Evolutionary conservation across 2,113 vertebrate species (phyloP).

Genomic region (Saccopteryx leptura): DNA sequence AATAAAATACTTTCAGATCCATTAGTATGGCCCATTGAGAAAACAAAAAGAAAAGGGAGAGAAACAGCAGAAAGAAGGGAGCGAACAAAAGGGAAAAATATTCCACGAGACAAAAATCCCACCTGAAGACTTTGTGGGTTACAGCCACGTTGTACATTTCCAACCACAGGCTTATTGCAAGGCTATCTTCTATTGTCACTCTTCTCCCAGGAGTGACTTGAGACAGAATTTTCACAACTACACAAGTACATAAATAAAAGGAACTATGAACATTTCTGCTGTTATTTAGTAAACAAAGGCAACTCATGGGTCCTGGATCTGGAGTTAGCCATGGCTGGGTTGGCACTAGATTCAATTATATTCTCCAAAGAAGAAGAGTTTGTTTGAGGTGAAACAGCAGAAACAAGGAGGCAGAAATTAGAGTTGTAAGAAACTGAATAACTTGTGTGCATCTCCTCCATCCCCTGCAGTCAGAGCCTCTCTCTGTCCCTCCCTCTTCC

Average conservation of each 20-base stretch:
- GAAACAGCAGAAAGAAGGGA: not conserved
- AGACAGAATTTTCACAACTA: not conserved
- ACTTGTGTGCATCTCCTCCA: not conserved
- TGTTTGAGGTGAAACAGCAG: not conserved
- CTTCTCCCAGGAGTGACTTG: not conserved
- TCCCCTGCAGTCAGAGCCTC: not conserved
- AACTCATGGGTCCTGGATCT: not conserved
- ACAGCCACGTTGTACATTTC: not conserved
- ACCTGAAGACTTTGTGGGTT: not conserved
- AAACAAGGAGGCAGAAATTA: not conserved
- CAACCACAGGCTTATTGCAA: not conserved
- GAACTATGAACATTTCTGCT: not conserved
- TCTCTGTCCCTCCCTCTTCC: not conserved
- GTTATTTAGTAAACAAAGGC: not conserved
- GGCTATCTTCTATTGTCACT: not conserved
- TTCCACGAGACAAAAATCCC: not conserved
- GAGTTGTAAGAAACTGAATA: not conserved
- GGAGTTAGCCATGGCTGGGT: not conserved
- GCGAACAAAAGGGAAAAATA: not conserved
- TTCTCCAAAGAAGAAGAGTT: not conserved
- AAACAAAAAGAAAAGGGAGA: not conserved
- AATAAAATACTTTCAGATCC: constrained; percentile 5
- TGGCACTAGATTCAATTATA: not conserved
- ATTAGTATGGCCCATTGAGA: not conserved
- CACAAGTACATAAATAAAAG: not conserved